Evolutionary conservation across 2,113 vertebrate species (phyloP), one percentile per base, ranked within the genome.

Genomic region (Archocentrus centrarchus): DNA sequence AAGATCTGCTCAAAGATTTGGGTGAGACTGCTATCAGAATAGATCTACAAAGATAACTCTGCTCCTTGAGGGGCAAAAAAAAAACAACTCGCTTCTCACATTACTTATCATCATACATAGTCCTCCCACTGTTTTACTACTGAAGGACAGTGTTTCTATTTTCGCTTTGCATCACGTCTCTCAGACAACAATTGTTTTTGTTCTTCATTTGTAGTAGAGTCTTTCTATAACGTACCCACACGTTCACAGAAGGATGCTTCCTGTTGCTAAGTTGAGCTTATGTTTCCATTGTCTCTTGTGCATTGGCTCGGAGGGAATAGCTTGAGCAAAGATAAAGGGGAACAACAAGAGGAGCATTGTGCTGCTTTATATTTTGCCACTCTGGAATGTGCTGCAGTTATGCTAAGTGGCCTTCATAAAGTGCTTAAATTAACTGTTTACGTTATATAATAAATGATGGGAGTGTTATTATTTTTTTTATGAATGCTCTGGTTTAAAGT

Each of bases 341-440:
- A 90, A 80, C 86, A 91, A 90, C 92, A 92, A 91, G 84, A 85
- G 81, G 44, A 87, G 90, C 88, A 63, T 91, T 94, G 93, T 94
- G n/a, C 80, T 59, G 84, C 79, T 85, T 91, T 84, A 80, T 86
- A 90, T 90, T 91, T 90, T 93, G 85, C 79, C 63, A 55, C 75
- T 79, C 35, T 79, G 88, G 89, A 91, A 93, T 92, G 87, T 88
- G 76, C 75, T 78, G 88, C 76, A 91, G 83, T 90, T 92, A 91
- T 89, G 75, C 80, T 88, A 92, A 92, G 61, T 85, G 83, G 50
- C 64, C 39, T 30, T 87, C 73, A 59, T 58, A 27, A 88, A 85
- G 82, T 80, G 39, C 80, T 64, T 58, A 76, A 86, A 80, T 82
- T 18, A 81, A 80, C 70, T 75, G 81, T 88, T 91, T 88, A 27